Percentiles rank a stretch among this genome's conserved stretches.
Evolutionary conservation across 1,140 invertebrate species (phyloP).

Genomic region (Drosophila kepulauana): DNA sequence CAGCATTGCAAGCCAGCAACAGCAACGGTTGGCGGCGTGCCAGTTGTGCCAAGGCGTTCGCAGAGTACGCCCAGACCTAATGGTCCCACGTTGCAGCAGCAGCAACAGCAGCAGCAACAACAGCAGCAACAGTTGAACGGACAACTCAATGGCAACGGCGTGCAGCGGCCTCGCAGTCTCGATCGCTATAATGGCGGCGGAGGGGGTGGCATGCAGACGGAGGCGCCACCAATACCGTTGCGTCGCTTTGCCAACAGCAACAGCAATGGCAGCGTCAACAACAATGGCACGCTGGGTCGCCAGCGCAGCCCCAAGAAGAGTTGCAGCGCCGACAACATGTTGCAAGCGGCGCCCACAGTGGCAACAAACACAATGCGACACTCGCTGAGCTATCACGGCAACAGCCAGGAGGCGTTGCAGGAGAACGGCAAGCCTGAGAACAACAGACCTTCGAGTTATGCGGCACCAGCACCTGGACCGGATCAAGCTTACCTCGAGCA

Average conservation of each 20-base stretch:
- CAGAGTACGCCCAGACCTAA: constrained; percentile 74
- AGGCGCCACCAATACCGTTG: constrained; percentile 76
- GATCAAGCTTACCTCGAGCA: constrained; percentile 83
- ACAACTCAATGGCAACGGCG: constrained; percentile 69
- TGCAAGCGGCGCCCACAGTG: constrained; percentile 18
- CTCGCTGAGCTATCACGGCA: constrained; percentile 79
- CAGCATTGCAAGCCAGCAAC: constrained; percentile 47
- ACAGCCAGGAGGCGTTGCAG: constrained; percentile 41
- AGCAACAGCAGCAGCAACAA: constrained; percentile 59
- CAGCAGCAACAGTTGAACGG: constrained; percentile 59
- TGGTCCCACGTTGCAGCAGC: constrained; percentile 55
- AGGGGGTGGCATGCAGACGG: constrained; percentile 30
- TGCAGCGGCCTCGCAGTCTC: constrained; percentile 75
- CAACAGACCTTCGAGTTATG: constrained; percentile 76
- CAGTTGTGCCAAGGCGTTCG: constrained; percentile 75
- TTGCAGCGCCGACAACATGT: constrained; percentile 58
- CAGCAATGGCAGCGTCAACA: constrained; percentile 50
- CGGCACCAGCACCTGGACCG: constrained; percentile 60
- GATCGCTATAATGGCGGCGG: constrained; percentile 72
- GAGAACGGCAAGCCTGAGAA: constrained; percentile 36
- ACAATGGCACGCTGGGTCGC: constrained; percentile 29
- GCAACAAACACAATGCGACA: constrained; percentile 60
- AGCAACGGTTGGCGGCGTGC: constrained; percentile 40
- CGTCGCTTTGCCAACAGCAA: constrained; percentile 70
- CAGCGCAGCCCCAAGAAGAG: constrained; percentile 55